Evolutionary conservation across 2,113 vertebrate species (phyloP), one percentile per base, ranked within the genome.

Genomic region (Pachycephala philippinensis): DNA sequence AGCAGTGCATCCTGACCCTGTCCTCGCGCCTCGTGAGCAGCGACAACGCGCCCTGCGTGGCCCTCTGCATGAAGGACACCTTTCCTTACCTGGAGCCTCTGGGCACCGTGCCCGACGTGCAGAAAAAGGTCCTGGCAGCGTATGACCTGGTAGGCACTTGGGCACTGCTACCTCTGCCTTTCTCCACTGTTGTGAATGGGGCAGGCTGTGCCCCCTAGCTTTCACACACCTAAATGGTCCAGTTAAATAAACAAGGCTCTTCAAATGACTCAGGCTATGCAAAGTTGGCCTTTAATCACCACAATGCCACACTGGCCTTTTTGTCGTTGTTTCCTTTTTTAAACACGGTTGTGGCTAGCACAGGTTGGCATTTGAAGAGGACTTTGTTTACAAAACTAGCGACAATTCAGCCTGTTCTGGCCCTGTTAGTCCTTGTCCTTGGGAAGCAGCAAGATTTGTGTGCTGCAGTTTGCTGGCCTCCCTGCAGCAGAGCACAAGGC

Each of bases 1-100:
- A 99, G 97, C 99, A 99, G 98, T 99, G 99, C 98, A 99, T 99
- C 97, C 97, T 99, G 96, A 99, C 98, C 31, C 95, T 99, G 95
- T 98, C 98, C 89, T 98, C 99, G 0, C 97, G 99, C 50, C 98
- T 99, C 10, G 97, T 99, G 87, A 97, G 95, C 92, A 93, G 98
- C 0, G 99, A 99, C 85, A 99, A 97, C 35, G 19, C 89, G 3
- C 98, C 99, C 54, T 98, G 98, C 0, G 99, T 99, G 45, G 93
- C 93, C 52, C 98, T 99, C 93, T 98, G 98, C 95, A 98, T 99
- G 97, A 99, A 97, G 96, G 99, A 99, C 1, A 96, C 95, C 6
- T 99, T 99, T 91, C 99, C 99, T 3, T 98, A 98, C 95, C 98
- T 99, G 88, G 99, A 99, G 97, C 96, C 99, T 12, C 91, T 98